Percentiles rank a stretch among this genome's conserved stretches.
Evolutionary conservation across 64 coral and sea anemone species (phyloP).

Genomic region (Actinia equina): DNA sequence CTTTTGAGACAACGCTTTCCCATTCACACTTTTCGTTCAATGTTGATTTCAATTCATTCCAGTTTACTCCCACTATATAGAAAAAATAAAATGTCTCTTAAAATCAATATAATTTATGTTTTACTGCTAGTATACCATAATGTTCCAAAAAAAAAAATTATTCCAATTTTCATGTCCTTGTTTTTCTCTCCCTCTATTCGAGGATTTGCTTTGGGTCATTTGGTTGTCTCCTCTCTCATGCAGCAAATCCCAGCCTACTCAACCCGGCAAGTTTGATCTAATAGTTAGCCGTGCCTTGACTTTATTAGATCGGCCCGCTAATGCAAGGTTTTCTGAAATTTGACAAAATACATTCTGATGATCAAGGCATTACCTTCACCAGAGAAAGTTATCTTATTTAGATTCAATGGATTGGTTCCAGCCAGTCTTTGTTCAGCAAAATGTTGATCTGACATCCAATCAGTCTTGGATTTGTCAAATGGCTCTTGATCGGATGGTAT

Average conservation of each 20-base stretch:
- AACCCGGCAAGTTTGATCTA: background rate
- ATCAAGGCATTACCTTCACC: background rate
- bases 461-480: background rate
- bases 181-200: too few species aligned
- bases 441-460: constrained; percentile 42
- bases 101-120: background rate
- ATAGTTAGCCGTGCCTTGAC: background rate
- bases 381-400: constrained; percentile 17
- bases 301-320: background rate
- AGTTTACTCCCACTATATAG: constrained; percentile 50
- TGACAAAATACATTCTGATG: too few species aligned
- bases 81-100: background rate
- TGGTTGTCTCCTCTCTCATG: too few species aligned
- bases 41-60: constrained; percentile 32
- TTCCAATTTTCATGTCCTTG: too few species aligned
- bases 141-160: too few species aligned
- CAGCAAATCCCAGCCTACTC: too few species aligned
- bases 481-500: constrained; percentile 11
- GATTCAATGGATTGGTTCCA: constrained; percentile 33
- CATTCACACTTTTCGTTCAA: constrained; percentile 57
- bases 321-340: background rate
- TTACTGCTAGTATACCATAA: too few species aligned
- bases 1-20: constrained; percentile 8
- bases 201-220: too few species aligned
- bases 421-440: constrained; percentile 48